Conservation (phyloP, 64 coral and sea anemone genomes). For the Stichodactyla mertensii region DNA sequence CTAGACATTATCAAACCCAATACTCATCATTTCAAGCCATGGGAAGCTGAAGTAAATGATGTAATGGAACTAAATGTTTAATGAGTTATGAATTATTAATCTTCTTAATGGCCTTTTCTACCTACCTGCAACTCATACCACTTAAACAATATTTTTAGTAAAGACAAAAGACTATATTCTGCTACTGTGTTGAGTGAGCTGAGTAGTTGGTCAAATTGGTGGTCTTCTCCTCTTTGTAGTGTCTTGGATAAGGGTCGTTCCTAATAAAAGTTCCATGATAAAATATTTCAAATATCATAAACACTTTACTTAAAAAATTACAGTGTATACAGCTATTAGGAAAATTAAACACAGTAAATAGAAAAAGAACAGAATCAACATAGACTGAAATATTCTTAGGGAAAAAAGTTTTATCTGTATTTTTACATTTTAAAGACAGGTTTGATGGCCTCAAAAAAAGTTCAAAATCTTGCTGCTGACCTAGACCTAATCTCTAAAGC, state of each 20-base stretch:
- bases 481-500: no score
- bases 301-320: no score
- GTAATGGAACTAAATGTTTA: background rate
- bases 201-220: slow-evolving; percentile 96
- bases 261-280: slow-evolving; percentile 15
- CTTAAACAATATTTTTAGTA: slow-evolving; percentile 89
- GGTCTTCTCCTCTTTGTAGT: slow-evolving; percentile 92
- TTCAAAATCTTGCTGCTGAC: no score
- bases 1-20: no score
- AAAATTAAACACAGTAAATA: no score
- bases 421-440: no score
- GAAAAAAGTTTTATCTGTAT: no score
- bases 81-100: background rate
- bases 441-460: no score
- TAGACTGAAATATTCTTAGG: no score
- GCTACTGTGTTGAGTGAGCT: slow-evolving; percentile 86
- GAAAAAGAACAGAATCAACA: no score
- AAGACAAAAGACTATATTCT: slow-evolving; percentile 82
- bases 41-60: background rate
- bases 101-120: background rate
- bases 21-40: no score
- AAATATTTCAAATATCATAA: background rate
- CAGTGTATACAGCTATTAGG: no score
- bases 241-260: slow-evolving; percentile 95
- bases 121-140: slow-evolving; percentile 98